Base-by-base conservation (phyloP, 2,797 vertebrate genomes). In the Macrochelys suwanniensis region DNA sequence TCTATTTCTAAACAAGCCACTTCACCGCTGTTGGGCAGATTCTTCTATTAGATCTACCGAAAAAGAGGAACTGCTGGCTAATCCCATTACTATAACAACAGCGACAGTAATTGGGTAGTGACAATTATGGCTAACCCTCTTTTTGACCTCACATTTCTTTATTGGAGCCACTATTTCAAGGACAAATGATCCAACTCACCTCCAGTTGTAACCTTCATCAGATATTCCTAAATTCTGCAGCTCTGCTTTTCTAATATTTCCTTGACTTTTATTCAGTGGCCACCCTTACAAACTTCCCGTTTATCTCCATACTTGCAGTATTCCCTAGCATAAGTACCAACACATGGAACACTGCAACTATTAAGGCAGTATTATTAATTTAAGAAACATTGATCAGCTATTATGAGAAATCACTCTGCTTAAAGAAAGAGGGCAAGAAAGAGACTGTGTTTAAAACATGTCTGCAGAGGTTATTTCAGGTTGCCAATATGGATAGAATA, bases 241-340 rank as follows among this genome's bases (percentile, higher is more conserved):
- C 93, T 93, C 96, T 91, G 92, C 37, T 96, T 94, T 96, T 96
- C 89, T 95, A 95, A 95, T 96, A 93, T 96, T 95, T 88, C 87
- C 59, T 80, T 89, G 84, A 71, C 78, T 82, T 74, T 80, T 53
- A 77, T 92, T 76, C 3, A 0, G 85, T 91, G 82, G 87, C 74
- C 59, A 51, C 51, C 5, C 50, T 61, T 91, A 59, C 85, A 92
- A 94, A 56, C 89, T 96, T 96, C 84, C 91, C 96, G 97, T 94
- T 96, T 96, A 96, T 87, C 84, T 96, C 94, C 90, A 87, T 94
- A 95, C 95, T 96, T 71, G 2, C 85, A 81, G 92, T 89, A 95
- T 96, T 96, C 96, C 93, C 94, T 80, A 93, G 17, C 19, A 42
- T 23, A 96, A 97, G 96, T 82, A 65, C 37, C 5, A 0, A 78